Percentiles rank a stretch among this genome's conserved stretches.
phyloP scores from a whole-genome alignment of 1,140 invertebrate species.

The Nymphalis io region DNA sequence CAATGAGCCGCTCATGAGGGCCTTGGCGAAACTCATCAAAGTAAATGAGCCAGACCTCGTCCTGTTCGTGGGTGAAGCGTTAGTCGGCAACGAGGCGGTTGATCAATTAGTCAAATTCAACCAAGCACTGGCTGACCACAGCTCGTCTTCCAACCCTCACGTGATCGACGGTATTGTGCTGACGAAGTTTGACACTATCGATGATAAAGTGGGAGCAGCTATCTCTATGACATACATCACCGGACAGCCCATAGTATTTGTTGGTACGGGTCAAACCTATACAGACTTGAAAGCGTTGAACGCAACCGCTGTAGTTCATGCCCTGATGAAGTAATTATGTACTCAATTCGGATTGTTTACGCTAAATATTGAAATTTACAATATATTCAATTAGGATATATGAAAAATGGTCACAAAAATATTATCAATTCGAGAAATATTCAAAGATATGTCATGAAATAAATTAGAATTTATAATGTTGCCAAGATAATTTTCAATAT shows the following conservation, averaged over 20 bases:
- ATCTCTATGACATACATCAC: constrained; percentile 99
- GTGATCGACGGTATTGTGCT: constrained; percentile 98
- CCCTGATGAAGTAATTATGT: constrained; percentile 93
- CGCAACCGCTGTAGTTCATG: constrained; percentile 97
- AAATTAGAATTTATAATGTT: constrained; percentile 9
- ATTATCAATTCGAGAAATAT: constrained; percentile 7
- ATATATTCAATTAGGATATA: neutral
- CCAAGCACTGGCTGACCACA: constrained; percentile 95
- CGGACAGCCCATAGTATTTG: constrained; percentile 99
- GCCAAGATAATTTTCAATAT: constrained; percentile 9
- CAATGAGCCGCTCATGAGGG: constrained; percentile 86
- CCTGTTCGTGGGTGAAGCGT: constrained; percentile 98
- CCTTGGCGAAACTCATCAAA: constrained; percentile 46
- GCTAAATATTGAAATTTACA: neutral
- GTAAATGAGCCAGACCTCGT: constrained; percentile 98
- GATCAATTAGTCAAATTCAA: constrained; percentile 99
- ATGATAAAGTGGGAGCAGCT: constrained; percentile 99
- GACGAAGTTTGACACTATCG: constrained; percentile 99
- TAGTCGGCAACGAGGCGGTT: constrained; percentile 99
- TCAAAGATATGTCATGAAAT: neutral
- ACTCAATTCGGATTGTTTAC: neutral
- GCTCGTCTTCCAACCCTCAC: constrained; percentile 90
- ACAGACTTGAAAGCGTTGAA: constrained; percentile 98
- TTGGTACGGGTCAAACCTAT: constrained; percentile 99
- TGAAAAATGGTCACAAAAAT: constrained; percentile 13